Conservation (phyloP, 2,888 invertebrate genomes). For the Drosophila anceps region DNA sequence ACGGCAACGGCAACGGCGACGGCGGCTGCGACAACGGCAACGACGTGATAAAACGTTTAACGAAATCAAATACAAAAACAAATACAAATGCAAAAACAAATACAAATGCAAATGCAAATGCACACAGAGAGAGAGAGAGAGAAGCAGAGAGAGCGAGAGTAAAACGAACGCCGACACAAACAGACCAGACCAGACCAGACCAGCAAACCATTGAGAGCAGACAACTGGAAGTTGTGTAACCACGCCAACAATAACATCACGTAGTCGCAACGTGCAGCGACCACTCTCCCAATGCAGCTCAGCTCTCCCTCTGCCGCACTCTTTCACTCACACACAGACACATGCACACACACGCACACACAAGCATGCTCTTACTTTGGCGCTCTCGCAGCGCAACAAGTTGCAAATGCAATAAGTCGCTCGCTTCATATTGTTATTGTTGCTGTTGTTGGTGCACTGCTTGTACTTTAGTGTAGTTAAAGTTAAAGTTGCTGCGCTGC, state of each 20-base stretch:
- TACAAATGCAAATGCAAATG: conserved; percentile 38
- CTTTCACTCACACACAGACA: conserved; percentile 8
- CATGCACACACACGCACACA: conserved; percentile 1
- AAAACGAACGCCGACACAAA: conserved; percentile 7
- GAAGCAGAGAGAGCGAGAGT: conserved; percentile 10
- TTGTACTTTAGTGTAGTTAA: conserved; percentile 58
- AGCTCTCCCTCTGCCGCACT: conserved; percentile 25
- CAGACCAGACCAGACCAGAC: conserved; percentile 11
- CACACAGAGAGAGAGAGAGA: conserved; percentile 34
- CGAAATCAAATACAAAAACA: conserved; percentile 56
- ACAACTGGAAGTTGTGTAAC: conserved; percentile 68
- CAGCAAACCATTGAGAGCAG: conserved; percentile 24
- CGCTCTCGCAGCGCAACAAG: conserved; percentile 62
- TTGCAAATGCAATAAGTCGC: conserved; percentile 58
- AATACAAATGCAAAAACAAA: conserved; percentile 31
- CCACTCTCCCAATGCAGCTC: conserved; percentile 32
- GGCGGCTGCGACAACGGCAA: conserved; percentile 13
- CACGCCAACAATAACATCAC: conserved; percentile 69
- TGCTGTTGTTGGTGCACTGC: conserved; percentile 38
- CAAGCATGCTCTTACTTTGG: conserved; percentile 9
- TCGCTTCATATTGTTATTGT: conserved; percentile 22
- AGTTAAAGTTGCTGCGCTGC: conserved; percentile 60
- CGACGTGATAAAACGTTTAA: conserved; percentile 76
- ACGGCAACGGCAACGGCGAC: too few species aligned
- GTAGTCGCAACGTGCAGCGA: conserved; percentile 69